phyloP scores from a whole-genome alignment of 2,797 vertebrate genomes.

The Adelosebastes latens region DNA sequence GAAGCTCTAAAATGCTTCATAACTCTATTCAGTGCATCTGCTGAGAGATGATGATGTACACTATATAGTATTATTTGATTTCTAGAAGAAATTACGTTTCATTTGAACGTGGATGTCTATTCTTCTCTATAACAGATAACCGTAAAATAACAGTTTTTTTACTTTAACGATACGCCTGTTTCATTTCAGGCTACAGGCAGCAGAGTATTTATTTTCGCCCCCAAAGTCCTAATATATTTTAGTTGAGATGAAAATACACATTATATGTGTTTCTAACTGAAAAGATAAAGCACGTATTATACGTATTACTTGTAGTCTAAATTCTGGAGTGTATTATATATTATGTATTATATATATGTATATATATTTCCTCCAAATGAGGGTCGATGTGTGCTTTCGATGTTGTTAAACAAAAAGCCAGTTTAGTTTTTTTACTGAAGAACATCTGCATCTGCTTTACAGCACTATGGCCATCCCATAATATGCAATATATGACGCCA shows the following conservation, averaged over 20 bases:
- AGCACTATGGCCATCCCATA: neutral
- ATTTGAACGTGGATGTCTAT: neutral
- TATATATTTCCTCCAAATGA: too few relatives aligned
- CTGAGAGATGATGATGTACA: neutral
- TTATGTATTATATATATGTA: too few relatives aligned
- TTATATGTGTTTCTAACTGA: neutral
- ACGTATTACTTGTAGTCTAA: neutral
- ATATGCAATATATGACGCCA: neutral
- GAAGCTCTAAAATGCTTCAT: neutral
- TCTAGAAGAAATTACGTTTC: neutral
- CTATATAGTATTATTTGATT: neutral
- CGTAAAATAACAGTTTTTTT: neutral
- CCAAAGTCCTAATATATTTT: neutral
- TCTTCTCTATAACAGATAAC: neutral
- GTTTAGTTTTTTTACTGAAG: too few relatives aligned
- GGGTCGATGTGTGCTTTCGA: too few relatives aligned
- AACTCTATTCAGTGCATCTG: neutral
- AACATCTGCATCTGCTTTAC: neutral
- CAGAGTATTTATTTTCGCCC: neutral
- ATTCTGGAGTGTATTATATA: neutral
- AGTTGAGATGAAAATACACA: too few relatives aligned
- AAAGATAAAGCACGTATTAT: neutral
- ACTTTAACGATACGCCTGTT: neutral
- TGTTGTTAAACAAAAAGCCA: too few relatives aligned
- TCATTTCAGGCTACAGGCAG: neutral